Percentiles rank a stretch among this genome's conserved stretches.
Conservation (phyloP, 2,113 vertebrate genomes). For the Lepisosteus oculatus region DNA sequence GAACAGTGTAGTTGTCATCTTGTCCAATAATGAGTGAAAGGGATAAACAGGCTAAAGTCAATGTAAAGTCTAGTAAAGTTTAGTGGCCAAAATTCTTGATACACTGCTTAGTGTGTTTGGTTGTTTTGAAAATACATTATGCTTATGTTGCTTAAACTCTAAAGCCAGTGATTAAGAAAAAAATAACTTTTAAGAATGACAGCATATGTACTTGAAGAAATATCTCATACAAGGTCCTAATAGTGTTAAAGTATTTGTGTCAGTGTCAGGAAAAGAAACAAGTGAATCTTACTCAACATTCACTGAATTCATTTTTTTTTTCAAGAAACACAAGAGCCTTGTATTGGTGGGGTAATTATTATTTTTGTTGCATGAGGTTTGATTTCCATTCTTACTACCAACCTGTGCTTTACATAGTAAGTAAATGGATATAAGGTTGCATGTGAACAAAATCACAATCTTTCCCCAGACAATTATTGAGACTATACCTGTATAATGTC, state of each 20-base stretch:
- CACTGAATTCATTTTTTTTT: conserved; percentile 44
- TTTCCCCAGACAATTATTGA: no score
- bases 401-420: neutral
- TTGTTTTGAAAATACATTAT: no score
- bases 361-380: neutral
- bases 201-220: conserved; percentile 27
- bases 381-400: neutral
- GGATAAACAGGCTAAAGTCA: no score
- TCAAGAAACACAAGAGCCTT: conserved; percentile 39
- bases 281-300: conserved; percentile 37
- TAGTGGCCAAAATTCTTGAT: no score
- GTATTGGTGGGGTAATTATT: conserved; percentile 29
- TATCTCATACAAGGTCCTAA: neutral
- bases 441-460: no score
- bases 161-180: conserved; percentile 4
- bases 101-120: no score
- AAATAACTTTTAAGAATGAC: conserved; percentile 23
- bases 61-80: no score
- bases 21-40: no score
- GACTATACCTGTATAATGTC: no score
- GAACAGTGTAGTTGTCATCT: no score
- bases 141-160: conserved; percentile 7
- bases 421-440: no score
- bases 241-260: conserved; percentile 28
- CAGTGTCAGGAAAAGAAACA: conserved; percentile 26